Base-by-base conservation (phyloP, 2,888 invertebrate species). In the Drosophila siamana region DNA sequence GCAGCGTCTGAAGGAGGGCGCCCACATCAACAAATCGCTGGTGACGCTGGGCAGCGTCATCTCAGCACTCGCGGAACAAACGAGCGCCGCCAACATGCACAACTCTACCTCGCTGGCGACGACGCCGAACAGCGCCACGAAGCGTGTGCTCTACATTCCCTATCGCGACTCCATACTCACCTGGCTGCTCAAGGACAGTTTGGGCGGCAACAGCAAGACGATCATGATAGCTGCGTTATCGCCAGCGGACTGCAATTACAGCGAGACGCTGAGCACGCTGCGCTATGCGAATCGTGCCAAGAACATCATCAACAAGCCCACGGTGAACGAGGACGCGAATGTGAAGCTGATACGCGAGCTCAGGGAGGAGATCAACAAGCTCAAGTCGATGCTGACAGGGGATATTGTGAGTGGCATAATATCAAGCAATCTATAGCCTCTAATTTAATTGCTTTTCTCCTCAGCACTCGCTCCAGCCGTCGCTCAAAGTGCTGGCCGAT, bases 261-360 rank as follows among this genome's bases (percentile, higher is more conserved):
- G 96, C 30, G 97, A 97, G 92, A 97, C 97, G 0, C 92, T 97
- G 30, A 97, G 96, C 57, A 97, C 97, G 0, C 92, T 97, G 51
- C 94, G 97, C 7, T 97, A 97, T 92, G 97, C 97, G 2, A 97
- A 97, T 92, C 93, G 97, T 70, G 97, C 97, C 22, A 97, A 97
- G 93, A 97, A 97, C 91, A 97, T 97, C 78, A 96, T 97, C 91
- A 97, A 97, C 92, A 97, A 97, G 90, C 97, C 97, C 0, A 97
- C 96, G 36, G 96, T 97, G 88, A 97, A 97, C 92, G 97, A 97
- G 92, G 97, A 97, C 92, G 94, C 96, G 16, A 97, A 97, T 92
- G 97, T 97, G 52, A 97, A 96, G 92, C 94, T 97, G 44, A 97
- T 97, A 88, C 93, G 97, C 40, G 97, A 97, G 86, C 94, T 97